Conservation (phyloP, 2,797 vertebrate species). For the Sebastes vulpes region DNA sequence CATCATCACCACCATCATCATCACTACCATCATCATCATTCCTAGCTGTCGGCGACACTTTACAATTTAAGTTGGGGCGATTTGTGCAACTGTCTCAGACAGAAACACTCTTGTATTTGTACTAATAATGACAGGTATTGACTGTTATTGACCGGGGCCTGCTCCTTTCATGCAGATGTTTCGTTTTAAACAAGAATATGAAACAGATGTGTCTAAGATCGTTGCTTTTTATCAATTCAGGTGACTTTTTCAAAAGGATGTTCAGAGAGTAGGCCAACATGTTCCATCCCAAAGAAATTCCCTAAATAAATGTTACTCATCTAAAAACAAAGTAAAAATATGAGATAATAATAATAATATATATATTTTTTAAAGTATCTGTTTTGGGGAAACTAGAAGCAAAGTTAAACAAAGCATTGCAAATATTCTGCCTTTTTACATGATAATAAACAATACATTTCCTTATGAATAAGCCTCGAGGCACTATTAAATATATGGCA, state of each 20-base stretch:
- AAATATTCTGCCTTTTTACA: background rate
- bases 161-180: background rate
- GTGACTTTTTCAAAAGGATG: background rate
- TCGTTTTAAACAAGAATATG: background rate
- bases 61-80: background rate
- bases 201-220: too few relatives aligned
- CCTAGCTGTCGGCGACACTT: background rate
- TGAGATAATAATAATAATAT: background rate
- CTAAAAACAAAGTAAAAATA: background rate
- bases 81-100: background rate
- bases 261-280: background rate
- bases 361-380: background rate
- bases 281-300: background rate
- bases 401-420: background rate
- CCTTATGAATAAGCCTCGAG: background rate
- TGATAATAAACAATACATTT: background rate
- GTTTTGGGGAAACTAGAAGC: background rate
- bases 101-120: background rate
- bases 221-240: background rate
- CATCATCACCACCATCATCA: constrained; percentile 17
- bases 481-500: background rate
- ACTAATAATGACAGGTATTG: background rate
- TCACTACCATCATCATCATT: constrained; percentile 32
- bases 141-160: too few relatives aligned
- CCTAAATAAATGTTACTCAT: background rate